phyloP scores from a whole-genome alignment of 2,888 invertebrate genomes.

The Acleris literana region DNA sequence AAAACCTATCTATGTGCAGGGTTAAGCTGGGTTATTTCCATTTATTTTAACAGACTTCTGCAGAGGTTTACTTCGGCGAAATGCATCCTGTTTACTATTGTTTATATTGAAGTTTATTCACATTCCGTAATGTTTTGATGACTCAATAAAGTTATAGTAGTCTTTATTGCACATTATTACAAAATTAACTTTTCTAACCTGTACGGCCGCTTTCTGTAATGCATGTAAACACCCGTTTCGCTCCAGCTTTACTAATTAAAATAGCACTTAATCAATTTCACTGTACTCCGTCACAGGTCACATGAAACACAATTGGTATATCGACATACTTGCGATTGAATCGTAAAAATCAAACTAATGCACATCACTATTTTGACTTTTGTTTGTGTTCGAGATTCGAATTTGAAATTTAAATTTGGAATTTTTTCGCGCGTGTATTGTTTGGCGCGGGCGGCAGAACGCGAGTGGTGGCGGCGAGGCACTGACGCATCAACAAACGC shows the following conservation, averaged over 20 bases:
- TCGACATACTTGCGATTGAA: conserved; percentile 47
- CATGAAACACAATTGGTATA: conserved; percentile 49
- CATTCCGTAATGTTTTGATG: background rate
- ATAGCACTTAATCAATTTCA: conserved; percentile 51
- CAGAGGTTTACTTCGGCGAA: too few species aligned
- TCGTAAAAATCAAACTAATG: conserved; percentile 24
- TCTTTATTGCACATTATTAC: conserved; percentile 14
- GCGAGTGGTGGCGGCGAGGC: conserved; percentile 61
- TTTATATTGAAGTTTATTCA: background rate
- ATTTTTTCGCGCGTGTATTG: conserved; percentile 35
- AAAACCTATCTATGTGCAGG: too few species aligned
- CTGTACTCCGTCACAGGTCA: conserved; percentile 48
- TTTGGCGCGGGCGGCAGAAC: conserved; percentile 52
- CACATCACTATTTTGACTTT: conserved; percentile 29
- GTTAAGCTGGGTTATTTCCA: too few species aligned
- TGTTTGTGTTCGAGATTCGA: conserved; percentile 7
- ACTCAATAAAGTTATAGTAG: background rate
- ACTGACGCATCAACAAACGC: conserved; percentile 69
- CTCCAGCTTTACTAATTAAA: conserved; percentile 78
- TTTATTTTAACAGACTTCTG: too few species aligned
- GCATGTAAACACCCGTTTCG: conserved; percentile 79
- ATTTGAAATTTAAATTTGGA: conserved; percentile 43
- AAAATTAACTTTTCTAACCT: conserved; percentile 57
- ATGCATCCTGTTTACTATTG: too few species aligned
- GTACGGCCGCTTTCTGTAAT: conserved; percentile 82